A percentile compares a stretch with the other conserved stretches of the same genome.
phyloP scores from a whole-genome alignment of 2,888 invertebrate genomes.

The Dyspetes luteomarginatus region DNA sequence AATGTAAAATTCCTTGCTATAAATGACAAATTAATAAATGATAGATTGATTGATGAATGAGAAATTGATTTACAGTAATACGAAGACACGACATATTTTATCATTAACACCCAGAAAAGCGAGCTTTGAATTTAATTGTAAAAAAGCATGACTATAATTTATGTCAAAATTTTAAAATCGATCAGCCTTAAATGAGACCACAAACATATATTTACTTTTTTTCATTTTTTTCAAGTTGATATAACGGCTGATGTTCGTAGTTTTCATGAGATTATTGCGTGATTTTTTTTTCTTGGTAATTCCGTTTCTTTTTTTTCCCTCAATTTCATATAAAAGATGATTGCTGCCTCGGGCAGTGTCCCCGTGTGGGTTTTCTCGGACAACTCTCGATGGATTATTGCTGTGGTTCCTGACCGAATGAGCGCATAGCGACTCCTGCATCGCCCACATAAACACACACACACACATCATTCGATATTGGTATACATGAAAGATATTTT shows the following conservation, averaged over 20 bases:
- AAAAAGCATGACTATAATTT: too few species aligned
- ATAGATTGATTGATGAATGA: too few species aligned
- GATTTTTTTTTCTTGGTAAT: neutral
- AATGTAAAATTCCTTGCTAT: too few species aligned
- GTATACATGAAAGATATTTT: constrained; percentile 37
- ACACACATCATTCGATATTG: neutral
- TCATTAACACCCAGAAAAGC: too few species aligned
- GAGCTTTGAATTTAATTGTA: too few species aligned
- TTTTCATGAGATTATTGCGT: neutral
- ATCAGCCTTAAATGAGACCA: too few species aligned
- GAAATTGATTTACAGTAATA: too few species aligned
- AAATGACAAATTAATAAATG: too few species aligned
- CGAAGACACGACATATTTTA: too few species aligned
- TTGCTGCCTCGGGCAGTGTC: constrained; percentile 48
- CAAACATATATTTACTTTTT: neutral
- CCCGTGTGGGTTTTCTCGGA: constrained; percentile 23
- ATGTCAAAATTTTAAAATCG: too few species aligned
- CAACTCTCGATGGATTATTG: constrained; percentile 28
- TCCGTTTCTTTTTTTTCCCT: constrained; percentile 6
- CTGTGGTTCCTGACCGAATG: constrained; percentile 45
- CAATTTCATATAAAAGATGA: constrained; percentile 43
- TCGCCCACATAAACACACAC: neutral
- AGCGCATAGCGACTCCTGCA: constrained; percentile 2
- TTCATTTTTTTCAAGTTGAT: neutral
- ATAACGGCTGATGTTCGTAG: too few species aligned